These are phyloP conservation scores for Drosophila falleni DNA, from an alignment of 2,888 invertebrate species.

Conservation along the genomic window DNA sequence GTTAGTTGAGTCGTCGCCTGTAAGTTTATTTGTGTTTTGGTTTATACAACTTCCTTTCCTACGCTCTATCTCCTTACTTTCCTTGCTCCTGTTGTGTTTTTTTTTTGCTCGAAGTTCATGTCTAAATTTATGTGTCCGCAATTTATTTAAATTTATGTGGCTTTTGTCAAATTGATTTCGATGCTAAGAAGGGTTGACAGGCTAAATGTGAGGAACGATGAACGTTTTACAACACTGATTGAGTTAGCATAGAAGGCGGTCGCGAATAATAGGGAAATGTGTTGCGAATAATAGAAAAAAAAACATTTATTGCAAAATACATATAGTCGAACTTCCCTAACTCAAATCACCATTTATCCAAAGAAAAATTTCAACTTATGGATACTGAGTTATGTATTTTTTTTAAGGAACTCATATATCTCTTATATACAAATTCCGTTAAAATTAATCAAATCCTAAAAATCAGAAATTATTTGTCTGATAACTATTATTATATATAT, in stretches of 20 bases:
- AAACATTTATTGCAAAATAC: too few species aligned
- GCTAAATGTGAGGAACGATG: slow-evolving; percentile 44
- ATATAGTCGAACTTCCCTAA: too few species aligned
- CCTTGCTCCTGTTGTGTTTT: not conserved
- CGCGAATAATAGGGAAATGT: slow-evolving; percentile 41
- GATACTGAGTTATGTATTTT: too few species aligned
- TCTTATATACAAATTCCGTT: too few species aligned
- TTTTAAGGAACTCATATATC: too few species aligned
- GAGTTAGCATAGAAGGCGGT: slow-evolving; percentile 48
- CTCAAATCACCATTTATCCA: too few species aligned
- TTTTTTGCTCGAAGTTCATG: slow-evolving; percentile 52
- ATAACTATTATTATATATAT: too few species aligned
- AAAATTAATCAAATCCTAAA: too few species aligned
- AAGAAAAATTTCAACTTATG: too few species aligned
- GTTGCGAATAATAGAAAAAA: slow-evolving; percentile 37
- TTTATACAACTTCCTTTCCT: slow-evolving; percentile 51
- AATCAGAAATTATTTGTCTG: too few species aligned
- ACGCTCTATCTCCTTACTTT: too few species aligned
- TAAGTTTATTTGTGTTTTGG: slow-evolving; percentile 78
- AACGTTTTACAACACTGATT: slow-evolving; percentile 64
- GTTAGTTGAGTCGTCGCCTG: slow-evolving; percentile 78
- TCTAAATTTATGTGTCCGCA: slow-evolving; percentile 80
- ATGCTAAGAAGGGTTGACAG: slow-evolving; percentile 80
- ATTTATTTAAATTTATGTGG: slow-evolving; percentile 82
- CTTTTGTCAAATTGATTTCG: slow-evolving; percentile 82